A percentile compares a stretch with the other conserved stretches of the same genome.
Evolutionary conservation across 2,888 invertebrate species (phyloP).

Genomic region (Lepidonotus clava): DNA sequence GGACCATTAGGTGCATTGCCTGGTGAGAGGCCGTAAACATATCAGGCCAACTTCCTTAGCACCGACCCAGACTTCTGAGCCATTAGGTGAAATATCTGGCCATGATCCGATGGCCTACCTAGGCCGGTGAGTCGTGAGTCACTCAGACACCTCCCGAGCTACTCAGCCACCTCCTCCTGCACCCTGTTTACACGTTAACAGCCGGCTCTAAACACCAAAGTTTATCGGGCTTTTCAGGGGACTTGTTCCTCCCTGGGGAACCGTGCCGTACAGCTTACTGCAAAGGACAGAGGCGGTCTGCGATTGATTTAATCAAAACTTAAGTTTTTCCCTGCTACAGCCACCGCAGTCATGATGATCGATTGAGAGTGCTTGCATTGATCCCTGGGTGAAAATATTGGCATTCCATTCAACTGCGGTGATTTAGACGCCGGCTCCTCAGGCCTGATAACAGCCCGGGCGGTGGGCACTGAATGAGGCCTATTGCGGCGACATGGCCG

Average conservation of each 20-base stretch:
- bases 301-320: slow-evolving; percentile 10
- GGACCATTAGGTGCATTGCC: not conserved
- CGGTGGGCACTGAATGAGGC: not conserved
- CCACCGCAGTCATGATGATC: not conserved
- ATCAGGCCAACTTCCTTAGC: not conserved
- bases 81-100: too few species aligned
- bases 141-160: too few species aligned
- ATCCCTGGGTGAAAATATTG: slow-evolving; percentile 3
- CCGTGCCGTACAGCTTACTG: not conserved
- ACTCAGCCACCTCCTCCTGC: not conserved
- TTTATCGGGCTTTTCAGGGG: too few species aligned
- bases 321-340: not conserved
- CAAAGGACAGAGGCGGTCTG: not conserved
- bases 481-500: not conserved
- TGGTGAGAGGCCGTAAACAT: not conserved
- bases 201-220: not conserved
- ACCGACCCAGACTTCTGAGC: too few species aligned
- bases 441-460: slow-evolving; percentile 3
- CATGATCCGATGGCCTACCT: too few species aligned
- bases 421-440: slow-evolving; percentile 19
- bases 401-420: slow-evolving; percentile 19
- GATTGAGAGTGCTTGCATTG: not conserved
- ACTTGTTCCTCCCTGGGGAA: too few species aligned
- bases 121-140: not conserved
- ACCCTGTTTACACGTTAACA: not conserved